Conservation (phyloP, 2,797 vertebrate species). For the Lithobates pipiens region DNA sequence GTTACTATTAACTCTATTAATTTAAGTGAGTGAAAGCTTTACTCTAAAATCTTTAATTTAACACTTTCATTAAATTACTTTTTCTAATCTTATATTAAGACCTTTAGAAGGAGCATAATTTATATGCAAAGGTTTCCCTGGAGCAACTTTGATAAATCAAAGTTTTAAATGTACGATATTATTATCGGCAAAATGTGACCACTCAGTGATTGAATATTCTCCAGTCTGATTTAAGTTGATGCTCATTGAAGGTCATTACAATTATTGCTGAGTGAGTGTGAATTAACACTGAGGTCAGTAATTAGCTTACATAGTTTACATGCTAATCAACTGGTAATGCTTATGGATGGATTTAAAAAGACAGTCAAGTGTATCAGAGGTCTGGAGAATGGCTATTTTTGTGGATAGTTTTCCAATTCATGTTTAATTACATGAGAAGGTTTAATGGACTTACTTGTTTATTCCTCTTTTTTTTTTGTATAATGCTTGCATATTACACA, state of each 20-base stretch:
- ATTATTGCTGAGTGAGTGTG: conserved; percentile 52
- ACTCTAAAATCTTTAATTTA: conserved; percentile 36
- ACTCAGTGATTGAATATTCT: conserved; percentile 43
- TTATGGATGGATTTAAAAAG: conserved; percentile 44
- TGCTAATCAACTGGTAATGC: conserved; percentile 59
- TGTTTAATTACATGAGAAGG: not conserved
- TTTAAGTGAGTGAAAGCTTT: conserved; percentile 57
- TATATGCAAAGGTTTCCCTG: conserved; percentile 56
- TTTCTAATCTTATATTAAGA: conserved; percentile 52
- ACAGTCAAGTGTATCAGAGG: conserved; percentile 43
- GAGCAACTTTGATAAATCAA: conserved; percentile 54
- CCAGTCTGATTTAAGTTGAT: conserved; percentile 47
- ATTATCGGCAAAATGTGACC: conserved; percentile 54
- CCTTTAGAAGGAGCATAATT: conserved; percentile 55
- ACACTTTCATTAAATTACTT: conserved; percentile 62
- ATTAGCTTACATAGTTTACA: conserved; percentile 42
- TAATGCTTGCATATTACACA: no score
- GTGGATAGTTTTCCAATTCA: not conserved
- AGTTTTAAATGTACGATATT: conserved; percentile 54
- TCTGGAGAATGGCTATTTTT: not conserved
- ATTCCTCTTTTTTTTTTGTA: no score
- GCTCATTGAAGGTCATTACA: conserved; percentile 58
- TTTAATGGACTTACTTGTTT: no score
- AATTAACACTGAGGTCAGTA: conserved; percentile 60
- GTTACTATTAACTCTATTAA: conserved; percentile 18